Base-by-base conservation (phyloP, 2,113 vertebrate genomes). In the Leptobrachium leishanense region DNA sequence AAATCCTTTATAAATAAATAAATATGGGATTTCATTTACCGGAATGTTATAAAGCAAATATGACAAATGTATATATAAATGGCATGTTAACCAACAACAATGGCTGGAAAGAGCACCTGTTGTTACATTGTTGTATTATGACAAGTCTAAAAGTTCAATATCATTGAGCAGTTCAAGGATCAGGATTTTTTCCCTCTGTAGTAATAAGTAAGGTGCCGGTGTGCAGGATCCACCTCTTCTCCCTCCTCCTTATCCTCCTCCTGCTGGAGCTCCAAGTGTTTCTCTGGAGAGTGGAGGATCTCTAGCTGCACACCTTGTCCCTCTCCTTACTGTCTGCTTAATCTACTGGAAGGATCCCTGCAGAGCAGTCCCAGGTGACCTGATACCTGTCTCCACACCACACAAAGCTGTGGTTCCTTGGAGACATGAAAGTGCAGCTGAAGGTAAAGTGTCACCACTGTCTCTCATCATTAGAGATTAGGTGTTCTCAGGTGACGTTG, bases 281-380 rank as follows among this genome's bases (percentile, higher is more conserved):
- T 79, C 10, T 62, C 68, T 79, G 69, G 41, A 79, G 70, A 55
- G 76, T 69, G 76, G 50, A 42, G 70, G 62, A 73, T 57, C 50
- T 12, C 15, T 43, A n/a, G 44, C 59, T 72, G 13, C 46, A 55
- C 68, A 78, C 20, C 20, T 65, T 72, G 50, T 63, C 62, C 77
- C 62, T 42, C 43, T 13, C 12, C 15, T 72, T 44, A 13, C 71
- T 63, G 15, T 68, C 76, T 5, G 43, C 43, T 43, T 39, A 43
- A 6, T 31, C 7, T 55, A 3, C 7, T 54, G 13, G 4, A 6
- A 31, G 43, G 74, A 50, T 7, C 74, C 53, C 62, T 63, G 31
- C 31, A 64, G 73, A 75, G n/a, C n/a, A 50, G 2, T 63, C 13
- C 55, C 57, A 43, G 50, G 39, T 64, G 75, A 55, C 55, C 74